Base-by-base conservation (phyloP, 2,888 invertebrate genomes). In the Trileptium ribeirensis region DNA sequence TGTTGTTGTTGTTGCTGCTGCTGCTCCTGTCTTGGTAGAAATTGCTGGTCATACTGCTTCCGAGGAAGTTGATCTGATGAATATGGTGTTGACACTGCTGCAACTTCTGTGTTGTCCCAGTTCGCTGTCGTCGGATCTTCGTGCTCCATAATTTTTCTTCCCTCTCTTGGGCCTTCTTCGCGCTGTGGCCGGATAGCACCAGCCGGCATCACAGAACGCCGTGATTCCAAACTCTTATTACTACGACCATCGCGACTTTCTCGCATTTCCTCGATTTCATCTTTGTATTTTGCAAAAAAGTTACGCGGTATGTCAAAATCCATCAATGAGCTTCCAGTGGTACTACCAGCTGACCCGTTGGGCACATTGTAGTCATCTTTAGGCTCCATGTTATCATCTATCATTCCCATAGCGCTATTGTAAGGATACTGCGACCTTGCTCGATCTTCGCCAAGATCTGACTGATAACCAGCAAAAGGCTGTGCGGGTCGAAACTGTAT, bases 261-360 rank as follows among this genome's bases (percentile, higher is more conserved):
- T 3, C 88, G 82, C 77, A 88, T 78, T 74, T 88, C 87, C 77
- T 87, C 87, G 74, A 88, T 87, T 79, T 88, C 88, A 67, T 86
- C 86, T 70, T 85, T 85, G 83, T 88, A 88, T 77, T 84, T 84
- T 82, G 87, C 87, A 81, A 88, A 88, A 86, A 87, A 82, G 24
- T 75, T 36, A 0, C 37, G 67, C 24, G 79, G 82, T 51, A 82
- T 38, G 8, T 51, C 24, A 24, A 51, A 51, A 51, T 51, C 24
- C 51, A 51, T 51, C 51, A 51, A 51, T 51, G 8, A 8, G 24
- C 24, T 51, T 15, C 24, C 51, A n/a, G n/a, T n/a, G n/a, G n/a
- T n/a, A n/a, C n/a, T n/a, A n/a, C n/a, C n/a, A n/a, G n/a, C n/a
- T n/a, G n/a, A n/a, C n/a, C n/a, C n/a, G n/a, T n/a, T n/a, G n/a